phyloP scores from a whole-genome alignment of 2,113 vertebrate species.

The Gasterosteus aculeatus region DNA sequence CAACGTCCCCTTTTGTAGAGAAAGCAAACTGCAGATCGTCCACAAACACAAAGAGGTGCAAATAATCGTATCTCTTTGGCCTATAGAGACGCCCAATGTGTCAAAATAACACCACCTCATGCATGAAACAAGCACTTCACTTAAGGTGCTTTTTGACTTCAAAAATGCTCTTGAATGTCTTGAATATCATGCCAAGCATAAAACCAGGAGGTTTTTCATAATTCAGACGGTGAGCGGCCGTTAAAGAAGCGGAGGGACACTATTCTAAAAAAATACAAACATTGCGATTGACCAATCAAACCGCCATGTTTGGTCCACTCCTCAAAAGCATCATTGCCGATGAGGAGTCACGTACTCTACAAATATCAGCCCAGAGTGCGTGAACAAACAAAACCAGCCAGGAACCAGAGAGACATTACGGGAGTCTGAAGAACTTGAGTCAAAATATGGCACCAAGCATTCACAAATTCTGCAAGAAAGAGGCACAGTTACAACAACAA shows the following conservation, averaged over 20 bases:
- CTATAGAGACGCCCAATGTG: constrained; percentile 1
- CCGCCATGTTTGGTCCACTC: background rate
- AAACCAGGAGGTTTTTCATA: background rate
- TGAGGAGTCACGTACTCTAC: background rate
- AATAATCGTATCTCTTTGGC: background rate
- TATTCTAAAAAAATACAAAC: constrained; percentile 26
- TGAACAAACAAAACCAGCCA: constrained; percentile 46
- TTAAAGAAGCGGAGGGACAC: background rate
- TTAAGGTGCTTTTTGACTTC: background rate
- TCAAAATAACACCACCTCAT: constrained; percentile 13
- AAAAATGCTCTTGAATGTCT: background rate
- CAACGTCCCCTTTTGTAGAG: constrained; percentile 13
- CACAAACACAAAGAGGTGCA: background rate
- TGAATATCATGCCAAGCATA: rapidly evolving
- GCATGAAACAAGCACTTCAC: constrained; percentile 43
- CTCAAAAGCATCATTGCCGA: background rate
- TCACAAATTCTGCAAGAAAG: constrained; percentile 83
- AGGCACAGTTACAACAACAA: constrained; percentile 73
- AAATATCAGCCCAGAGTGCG: constrained; percentile 41
- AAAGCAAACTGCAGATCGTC: constrained; percentile 13
- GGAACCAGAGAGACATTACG: constrained; percentile 75
- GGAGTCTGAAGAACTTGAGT: constrained; percentile 73
- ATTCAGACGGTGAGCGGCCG: constrained; percentile 27
- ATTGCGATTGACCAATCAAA: constrained; percentile 74
- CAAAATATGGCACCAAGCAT: constrained; percentile 72